Conservation (phyloP, 2,888 invertebrate genomes). For the Brachycybe producta region DNA sequence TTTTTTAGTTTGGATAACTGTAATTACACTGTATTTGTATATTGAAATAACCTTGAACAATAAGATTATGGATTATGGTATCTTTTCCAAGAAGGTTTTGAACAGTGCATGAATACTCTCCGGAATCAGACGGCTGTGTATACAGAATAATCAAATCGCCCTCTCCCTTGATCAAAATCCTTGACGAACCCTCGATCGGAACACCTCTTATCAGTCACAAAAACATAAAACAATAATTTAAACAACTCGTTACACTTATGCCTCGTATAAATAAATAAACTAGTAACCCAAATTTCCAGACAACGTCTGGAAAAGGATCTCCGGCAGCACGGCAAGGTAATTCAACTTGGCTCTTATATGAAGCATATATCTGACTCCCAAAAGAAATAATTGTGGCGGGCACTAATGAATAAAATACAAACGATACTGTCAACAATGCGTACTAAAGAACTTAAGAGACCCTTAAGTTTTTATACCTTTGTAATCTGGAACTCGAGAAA, state of each 20-base stretch:
- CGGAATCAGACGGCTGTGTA: conserved; percentile 6
- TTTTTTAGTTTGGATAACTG: too few relatives aligned
- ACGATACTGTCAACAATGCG: not conserved
- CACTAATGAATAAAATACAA: conserved; percentile 8
- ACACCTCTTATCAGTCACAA: conserved; percentile 1
- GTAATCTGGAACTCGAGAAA: conserved; percentile 26
- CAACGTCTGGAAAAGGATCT: conserved; percentile 28
- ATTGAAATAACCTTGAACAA: conserved; percentile 12
- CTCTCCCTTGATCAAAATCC: not conserved
- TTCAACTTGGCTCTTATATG: conserved; percentile 29
- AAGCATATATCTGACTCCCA: conserved; percentile 23
- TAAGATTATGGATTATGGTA: conserved; percentile 6
- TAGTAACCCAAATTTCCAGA: conserved; percentile 30
- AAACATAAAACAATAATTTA: not conserved
- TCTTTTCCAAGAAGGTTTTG: conserved; percentile 13
- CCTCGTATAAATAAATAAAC: not conserved
- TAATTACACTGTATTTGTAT: not conserved
- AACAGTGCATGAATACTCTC: conserved; percentile 13
- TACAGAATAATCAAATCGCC: conserved; percentile 10
- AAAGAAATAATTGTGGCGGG: conserved; percentile 14
- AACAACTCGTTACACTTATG: not conserved
- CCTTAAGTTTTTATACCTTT: conserved; percentile 29
- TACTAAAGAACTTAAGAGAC: conserved; percentile 10
- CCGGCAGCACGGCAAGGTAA: conserved; percentile 32
- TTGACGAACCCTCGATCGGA: not conserved